Conservation (phyloP, 2,888 invertebrate genomes). For the Craniophora ligustri region DNA sequence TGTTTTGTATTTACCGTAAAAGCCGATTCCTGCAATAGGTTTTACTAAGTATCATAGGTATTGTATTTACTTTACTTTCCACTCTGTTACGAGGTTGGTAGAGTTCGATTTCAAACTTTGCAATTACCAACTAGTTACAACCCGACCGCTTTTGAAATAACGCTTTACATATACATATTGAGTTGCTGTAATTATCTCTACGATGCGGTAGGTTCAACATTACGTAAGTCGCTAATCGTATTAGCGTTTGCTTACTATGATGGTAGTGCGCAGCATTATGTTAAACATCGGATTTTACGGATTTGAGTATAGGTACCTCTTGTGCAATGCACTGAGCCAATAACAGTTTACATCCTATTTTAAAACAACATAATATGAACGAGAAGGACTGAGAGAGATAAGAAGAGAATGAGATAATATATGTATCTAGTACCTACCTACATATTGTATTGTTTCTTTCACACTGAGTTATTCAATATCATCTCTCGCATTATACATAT, state of each 20-base stretch:
- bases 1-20: constrained; percentile 22
- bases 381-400: too few species aligned
- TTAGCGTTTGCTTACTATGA: constrained; percentile 28
- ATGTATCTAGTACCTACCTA: too few species aligned
- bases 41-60: constrained; percentile 15
- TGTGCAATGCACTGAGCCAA: too few species aligned
- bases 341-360: too few species aligned
- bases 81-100: constrained; percentile 9
- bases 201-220: constrained; percentile 14
- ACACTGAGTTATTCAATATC: too few species aligned
- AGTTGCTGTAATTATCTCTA: constrained; percentile 19
- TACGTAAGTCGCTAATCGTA: constrained; percentile 34
- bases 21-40: constrained; percentile 20
- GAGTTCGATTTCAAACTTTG: constrained; percentile 9
- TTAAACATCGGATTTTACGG: not conserved
- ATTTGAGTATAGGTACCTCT: not conserved
- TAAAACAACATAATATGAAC: too few species aligned
- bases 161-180: constrained; percentile 36
- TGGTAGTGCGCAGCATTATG: constrained; percentile 7
- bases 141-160: constrained; percentile 30
- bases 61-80: constrained; percentile 25
- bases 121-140: constrained; percentile 13
- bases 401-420: too few species aligned
- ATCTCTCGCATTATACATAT: too few species aligned
- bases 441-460: too few species aligned